These are phyloP conservation scores for Charina bottae DNA, from an alignment of 2,113 vertebrate genomes.

Conservation along the genomic window DNA sequence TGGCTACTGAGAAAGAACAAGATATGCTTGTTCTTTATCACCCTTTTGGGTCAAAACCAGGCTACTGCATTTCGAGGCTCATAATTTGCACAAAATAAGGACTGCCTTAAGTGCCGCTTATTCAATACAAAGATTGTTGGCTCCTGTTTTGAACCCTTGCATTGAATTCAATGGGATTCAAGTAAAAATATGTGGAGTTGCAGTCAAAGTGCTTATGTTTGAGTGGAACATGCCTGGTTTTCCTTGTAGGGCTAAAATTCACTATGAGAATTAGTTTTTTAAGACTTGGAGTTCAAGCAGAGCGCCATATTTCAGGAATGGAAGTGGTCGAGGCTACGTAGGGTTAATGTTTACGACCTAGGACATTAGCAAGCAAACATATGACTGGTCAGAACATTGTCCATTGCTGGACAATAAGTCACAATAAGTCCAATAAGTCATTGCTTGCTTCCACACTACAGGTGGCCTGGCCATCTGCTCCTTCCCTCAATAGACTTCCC, in stretches of 20 bases:
- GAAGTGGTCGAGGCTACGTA: not conserved
- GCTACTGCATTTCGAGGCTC: not conserved
- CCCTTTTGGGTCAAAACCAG: not conserved
- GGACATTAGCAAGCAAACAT: not conserved
- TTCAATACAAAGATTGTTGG: not conserved
- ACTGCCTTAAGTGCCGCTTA: not conserved
- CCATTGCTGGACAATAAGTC: not conserved
- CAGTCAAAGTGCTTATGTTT: not conserved
- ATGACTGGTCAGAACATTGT: not conserved
- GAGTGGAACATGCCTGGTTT: not conserved
- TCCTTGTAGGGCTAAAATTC: not conserved
- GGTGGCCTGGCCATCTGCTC: too few species aligned
- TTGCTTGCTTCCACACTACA: not conserved
- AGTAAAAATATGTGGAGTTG: not conserved
- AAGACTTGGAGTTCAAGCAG: not conserved
- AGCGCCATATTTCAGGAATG: not conserved
- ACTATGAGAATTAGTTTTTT: not conserved
- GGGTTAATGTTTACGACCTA: not conserved
- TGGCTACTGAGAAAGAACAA: not conserved
- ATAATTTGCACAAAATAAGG: not conserved
- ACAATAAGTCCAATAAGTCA: too few species aligned
- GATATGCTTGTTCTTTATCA: not conserved
- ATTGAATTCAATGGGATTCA: not conserved
- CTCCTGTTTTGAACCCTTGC: not conserved
- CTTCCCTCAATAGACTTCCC: too few species aligned